Evolutionary conservation across 2,888 invertebrate genomes (phyloP).

Genomic region (Tetanocera ferruginea): DNA sequence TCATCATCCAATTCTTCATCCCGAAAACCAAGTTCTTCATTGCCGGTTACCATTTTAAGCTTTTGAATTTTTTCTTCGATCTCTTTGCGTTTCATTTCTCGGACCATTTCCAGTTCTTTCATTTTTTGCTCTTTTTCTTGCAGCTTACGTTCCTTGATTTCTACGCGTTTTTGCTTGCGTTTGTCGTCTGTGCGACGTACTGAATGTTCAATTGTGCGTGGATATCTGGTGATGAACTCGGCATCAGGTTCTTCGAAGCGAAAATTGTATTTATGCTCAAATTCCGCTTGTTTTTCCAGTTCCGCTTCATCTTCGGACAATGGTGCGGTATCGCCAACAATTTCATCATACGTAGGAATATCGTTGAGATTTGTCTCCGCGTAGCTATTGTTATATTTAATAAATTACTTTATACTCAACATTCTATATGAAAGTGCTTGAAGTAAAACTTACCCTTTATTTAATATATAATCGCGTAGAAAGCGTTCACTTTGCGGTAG

Average conservation of each 20-base stretch:
- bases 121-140: slow-evolving; percentile 84
- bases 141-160: slow-evolving; percentile 80
- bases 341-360: slow-evolving; percentile 77
- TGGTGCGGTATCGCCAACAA: slow-evolving; percentile 74
- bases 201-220: slow-evolving; percentile 87
- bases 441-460: slow-evolving; percentile 76
- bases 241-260: slow-evolving; percentile 96
- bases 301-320: slow-evolving; percentile 84
- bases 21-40: slow-evolving; percentile 73
- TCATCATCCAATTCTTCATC: slow-evolving; percentile 89
- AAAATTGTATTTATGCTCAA: slow-evolving; percentile 96
- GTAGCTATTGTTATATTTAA: slow-evolving; percentile 65
- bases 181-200: slow-evolving; percentile 85
- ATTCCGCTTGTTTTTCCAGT: slow-evolving; percentile 87
- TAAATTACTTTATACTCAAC: not conserved
- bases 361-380: slow-evolving; percentile 71
- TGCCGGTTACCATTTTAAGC: slow-evolving; percentile 90
- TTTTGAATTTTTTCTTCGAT: slow-evolving; percentile 89
- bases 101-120: slow-evolving; percentile 89
- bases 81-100: slow-evolving; percentile 89
- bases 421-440: not conserved
- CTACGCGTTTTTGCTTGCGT: slow-evolving; percentile 83
- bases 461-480: slow-evolving; percentile 91
- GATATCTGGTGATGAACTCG: slow-evolving; percentile 92
- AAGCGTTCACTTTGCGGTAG: slow-evolving; percentile 89